Percentiles rank a stretch among this genome's conserved stretches.
These are phyloP conservation scores for Diorhabda sublineata DNA, from an alignment of 1,140 invertebrate genomes.

Conservation along the genomic window DNA sequence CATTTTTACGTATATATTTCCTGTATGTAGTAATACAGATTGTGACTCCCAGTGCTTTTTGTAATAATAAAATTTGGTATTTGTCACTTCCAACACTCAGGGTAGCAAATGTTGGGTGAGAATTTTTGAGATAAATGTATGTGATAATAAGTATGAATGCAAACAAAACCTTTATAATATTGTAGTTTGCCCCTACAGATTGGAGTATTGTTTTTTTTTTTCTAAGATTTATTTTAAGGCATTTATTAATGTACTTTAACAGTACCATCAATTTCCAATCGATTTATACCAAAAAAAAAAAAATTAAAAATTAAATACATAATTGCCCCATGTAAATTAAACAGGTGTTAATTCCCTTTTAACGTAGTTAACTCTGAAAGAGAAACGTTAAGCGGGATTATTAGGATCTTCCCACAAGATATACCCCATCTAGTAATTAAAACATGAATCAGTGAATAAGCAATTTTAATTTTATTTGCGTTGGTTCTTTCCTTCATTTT, in stretches of 20 bases:
- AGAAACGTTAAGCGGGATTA: too few species aligned
- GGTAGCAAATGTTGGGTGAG: conserved; percentile 31
- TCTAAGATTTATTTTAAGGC: conserved; percentile 36
- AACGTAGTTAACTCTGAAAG: too few species aligned
- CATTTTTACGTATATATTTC: too few species aligned
- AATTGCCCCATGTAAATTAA: not conserved
- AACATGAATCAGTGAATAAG: too few species aligned
- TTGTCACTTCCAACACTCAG: conserved; percentile 40
- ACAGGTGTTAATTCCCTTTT: too few species aligned
- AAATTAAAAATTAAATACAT: conserved; percentile 21
- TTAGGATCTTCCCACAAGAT: too few species aligned
- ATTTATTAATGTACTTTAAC: conserved; percentile 36
- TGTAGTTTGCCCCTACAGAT: conserved; percentile 31
- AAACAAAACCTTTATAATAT: conserved; percentile 22
- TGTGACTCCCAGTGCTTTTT: too few species aligned
- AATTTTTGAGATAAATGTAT: conserved; percentile 26
- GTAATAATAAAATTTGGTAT: conserved; percentile 15
- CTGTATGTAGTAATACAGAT: too few species aligned
- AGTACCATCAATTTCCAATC: conserved; percentile 33
- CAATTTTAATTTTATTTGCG: too few species aligned
- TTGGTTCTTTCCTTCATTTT: too few species aligned
- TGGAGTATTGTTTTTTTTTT: conserved; percentile 33
- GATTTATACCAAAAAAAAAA: conserved; percentile 38
- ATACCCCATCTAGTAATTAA: too few species aligned
- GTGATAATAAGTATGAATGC: conserved; percentile 28